Evolutionary conservation across 2,888 invertebrate species (phyloP).

Genomic region (Bimastos eiseni): DNA sequence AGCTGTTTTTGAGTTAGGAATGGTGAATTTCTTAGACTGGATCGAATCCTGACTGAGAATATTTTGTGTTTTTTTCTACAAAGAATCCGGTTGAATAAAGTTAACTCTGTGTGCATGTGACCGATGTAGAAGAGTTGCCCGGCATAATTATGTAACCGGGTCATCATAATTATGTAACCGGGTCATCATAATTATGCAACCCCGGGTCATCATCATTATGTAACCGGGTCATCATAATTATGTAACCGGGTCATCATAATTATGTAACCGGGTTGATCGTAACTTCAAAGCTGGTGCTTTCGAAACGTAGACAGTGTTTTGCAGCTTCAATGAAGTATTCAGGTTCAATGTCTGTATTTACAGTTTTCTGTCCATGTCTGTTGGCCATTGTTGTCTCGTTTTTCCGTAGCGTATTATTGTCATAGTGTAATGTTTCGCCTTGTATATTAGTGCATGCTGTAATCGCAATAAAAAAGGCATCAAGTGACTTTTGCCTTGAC

Average conservation of each 20-base stretch:
- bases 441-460: neutral
- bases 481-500: no score
- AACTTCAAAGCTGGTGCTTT: neutral
- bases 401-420: neutral
- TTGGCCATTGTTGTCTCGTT: neutral
- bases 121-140: neutral
- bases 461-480: neutral
- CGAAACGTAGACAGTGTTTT: neutral
- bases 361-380: neutral
- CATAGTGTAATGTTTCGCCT: neutral
- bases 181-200: no score
- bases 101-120: neutral
- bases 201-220: neutral
- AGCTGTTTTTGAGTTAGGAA: no score
- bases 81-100: no score
- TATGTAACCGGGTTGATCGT: neutral
- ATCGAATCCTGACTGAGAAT: no score
- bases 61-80: no score
- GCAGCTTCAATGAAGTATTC: slow-evolving; percentile 6
- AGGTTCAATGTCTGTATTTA: neutral
- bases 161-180: neutral
- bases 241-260: neutral
- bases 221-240: neutral
- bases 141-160: neutral
- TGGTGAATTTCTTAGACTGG: no score